Conservation (phyloP, 1,140 invertebrate genomes). For the Goniozus legneri region DNA sequence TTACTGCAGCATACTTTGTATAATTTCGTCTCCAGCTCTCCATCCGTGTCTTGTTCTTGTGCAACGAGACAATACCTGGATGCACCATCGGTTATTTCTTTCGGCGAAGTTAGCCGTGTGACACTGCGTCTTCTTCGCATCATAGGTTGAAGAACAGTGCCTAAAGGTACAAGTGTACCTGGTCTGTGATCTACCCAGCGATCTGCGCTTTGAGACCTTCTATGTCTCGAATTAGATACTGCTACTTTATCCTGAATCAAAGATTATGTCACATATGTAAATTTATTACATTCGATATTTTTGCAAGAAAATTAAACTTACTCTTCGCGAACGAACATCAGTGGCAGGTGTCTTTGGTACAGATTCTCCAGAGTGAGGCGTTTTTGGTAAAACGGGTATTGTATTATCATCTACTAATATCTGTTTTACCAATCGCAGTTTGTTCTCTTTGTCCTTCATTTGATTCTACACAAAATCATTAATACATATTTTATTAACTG, state of each 20-base stretch:
- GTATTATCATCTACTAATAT: slow-evolving; percentile 48
- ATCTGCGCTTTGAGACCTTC: slow-evolving; percentile 75
- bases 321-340: slow-evolving; percentile 39
- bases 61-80: slow-evolving; percentile 89
- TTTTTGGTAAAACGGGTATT: slow-evolving; percentile 15
- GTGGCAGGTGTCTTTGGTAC: slow-evolving; percentile 23
- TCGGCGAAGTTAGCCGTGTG: slow-evolving; percentile 67
- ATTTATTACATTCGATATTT: background rate
- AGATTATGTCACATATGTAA: slow-evolving; percentile 10
- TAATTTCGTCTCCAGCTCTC: slow-evolving; percentile 88
- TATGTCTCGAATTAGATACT: slow-evolving; percentile 69
- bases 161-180: slow-evolving; percentile 65
- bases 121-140: slow-evolving; percentile 81
- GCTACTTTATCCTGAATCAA: slow-evolving; percentile 43
- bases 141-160: slow-evolving; percentile 85
- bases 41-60: slow-evolving; percentile 86
- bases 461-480: slow-evolving; percentile 38
- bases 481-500: slow-evolving; percentile 8
- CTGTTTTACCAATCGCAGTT: slow-evolving; percentile 53
- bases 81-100: slow-evolving; percentile 56
- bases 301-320: slow-evolving; percentile 11
- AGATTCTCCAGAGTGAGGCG: slow-evolving; percentile 18
- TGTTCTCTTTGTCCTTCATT: slow-evolving; percentile 55
- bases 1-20: slow-evolving; percentile 68
- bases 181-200: slow-evolving; percentile 91